Percentiles rank a stretch among this genome's conserved stretches.
Conservation (phyloP, 35 echinoderm and acorn worm genomes). For the Ophioderma brevispina region DNA sequence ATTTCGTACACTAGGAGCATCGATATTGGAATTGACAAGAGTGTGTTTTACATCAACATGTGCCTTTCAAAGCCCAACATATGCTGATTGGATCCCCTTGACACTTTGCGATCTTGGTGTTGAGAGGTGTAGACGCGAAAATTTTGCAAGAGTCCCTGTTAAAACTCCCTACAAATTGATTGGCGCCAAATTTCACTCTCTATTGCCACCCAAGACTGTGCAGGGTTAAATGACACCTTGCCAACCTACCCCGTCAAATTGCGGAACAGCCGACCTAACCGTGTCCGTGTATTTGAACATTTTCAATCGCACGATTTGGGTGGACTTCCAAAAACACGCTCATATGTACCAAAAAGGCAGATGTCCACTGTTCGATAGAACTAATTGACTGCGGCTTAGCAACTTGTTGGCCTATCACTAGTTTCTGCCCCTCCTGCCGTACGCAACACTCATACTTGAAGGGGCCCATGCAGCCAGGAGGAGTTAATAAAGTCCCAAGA, state of each 20-base stretch:
- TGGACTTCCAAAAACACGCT: background rate
- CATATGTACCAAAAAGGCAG: slow-evolving; percentile 9
- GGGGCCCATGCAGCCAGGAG: background rate
- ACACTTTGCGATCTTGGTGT: too few relatives aligned
- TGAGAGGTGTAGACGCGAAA: background rate
- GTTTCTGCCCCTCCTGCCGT: background rate
- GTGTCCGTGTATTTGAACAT: slow-evolving; percentile 23
- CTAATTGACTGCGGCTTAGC: background rate
- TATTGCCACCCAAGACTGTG: background rate
- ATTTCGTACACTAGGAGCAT: too few relatives aligned
- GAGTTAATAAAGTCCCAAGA: background rate
- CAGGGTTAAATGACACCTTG: background rate
- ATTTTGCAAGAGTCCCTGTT: background rate
- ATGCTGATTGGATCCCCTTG: background rate
- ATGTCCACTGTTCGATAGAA: slow-evolving; percentile 7
- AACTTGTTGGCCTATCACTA: background rate
- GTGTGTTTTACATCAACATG: background rate
- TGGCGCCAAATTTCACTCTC: background rate
- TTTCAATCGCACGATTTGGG: background rate
- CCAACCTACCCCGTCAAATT: background rate
- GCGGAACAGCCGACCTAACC: background rate
- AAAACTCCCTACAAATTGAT: too few relatives aligned
- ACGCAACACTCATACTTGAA: background rate
- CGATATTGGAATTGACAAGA: too few relatives aligned
- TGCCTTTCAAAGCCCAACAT: background rate